Base-by-base conservation (phyloP, 2,888 invertebrate species). In the Portevinia maculata region DNA sequence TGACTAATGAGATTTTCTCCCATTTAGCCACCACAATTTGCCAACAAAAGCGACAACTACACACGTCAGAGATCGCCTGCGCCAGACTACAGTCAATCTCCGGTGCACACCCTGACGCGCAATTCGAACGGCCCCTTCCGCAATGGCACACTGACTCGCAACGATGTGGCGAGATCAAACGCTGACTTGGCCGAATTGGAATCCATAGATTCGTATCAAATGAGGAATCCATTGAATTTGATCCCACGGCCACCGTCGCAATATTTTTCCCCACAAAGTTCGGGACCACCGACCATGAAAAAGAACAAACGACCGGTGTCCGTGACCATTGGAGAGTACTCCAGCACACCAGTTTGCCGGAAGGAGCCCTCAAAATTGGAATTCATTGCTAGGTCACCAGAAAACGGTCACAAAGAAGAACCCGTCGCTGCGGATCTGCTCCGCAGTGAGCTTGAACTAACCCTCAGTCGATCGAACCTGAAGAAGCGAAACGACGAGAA, bases 401-500 rank as follows among this genome's bases (percentile, higher is more conserved):
- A 84, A 48, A 85, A 84, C 64, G 85, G 84, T 7, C 65, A 84
- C n/a, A 79, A 79, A 1, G 84, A 84, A 8, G 86, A 89, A 84
- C 88, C 88, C 71, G 88, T 89, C 60, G 92, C 94, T 59, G 92
- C 93, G 13, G 94, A 94, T 86, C 92, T 94, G 86, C 91, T 96
- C 71, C 95, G 95, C 86, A 94, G 94, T 73, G 96, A 96, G 91
- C 91, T 96, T 85, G 94, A 93, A 67, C 93, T 95, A 75, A 96
- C 96, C 5, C 90, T 96, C 79, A 95, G 94, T 86, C 93, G 95
- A 88, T 95, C 96, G 65, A 95, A 96, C 91, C 92, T 96, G 87
- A 93, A 93, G 87, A 94, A 94, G 91, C 93, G 93, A 91, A 94
- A 94, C 89, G 94, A 94, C 52, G 67, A 81, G 30, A 55, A 59